A percentile compares a stretch with the other conserved stretches of the same genome.
Evolutionary conservation across 2,797 vertebrate species (phyloP).

Genomic region (Argya squamiceps): DNA sequence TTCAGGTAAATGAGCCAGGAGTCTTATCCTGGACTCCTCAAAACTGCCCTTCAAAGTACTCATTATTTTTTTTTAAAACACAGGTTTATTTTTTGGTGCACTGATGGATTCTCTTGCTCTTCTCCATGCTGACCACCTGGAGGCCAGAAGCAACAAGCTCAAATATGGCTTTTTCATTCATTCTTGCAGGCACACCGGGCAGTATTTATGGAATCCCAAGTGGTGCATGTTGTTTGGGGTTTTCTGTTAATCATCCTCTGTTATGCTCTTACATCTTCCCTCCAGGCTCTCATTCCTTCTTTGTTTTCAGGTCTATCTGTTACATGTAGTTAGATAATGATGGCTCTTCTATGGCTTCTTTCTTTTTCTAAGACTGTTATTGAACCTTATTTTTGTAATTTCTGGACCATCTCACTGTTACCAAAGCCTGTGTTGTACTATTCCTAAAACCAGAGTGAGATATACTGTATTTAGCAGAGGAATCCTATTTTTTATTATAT

Average conservation of each 20-base stretch:
- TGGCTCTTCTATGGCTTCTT: not conserved
- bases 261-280: not conserved
- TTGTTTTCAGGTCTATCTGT: not conserved
- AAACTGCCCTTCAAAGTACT: not conserved
- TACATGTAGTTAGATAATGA: not conserved
- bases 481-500: not conserved
- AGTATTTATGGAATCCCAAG: not conserved
- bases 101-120: not conserved
- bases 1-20: not conserved
- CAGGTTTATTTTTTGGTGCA: not conserved
- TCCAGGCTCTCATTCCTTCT: not conserved
- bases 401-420: not conserved
- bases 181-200: not conserved
- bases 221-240: fast-evolving
- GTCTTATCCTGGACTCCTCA: not conserved
- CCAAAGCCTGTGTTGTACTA: not conserved
- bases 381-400: not conserved
- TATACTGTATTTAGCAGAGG: not conserved
- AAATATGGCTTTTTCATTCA: not conserved
- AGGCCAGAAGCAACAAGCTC: not conserved
- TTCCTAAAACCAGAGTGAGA: not conserved
- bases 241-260: not conserved
- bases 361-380: not conserved
- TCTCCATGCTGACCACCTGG: not conserved
- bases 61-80: not conserved